These are phyloP conservation scores for Vespertilio murinus DNA, from an alignment of 2,797 vertebrate species.

Conservation along the genomic window DNA sequence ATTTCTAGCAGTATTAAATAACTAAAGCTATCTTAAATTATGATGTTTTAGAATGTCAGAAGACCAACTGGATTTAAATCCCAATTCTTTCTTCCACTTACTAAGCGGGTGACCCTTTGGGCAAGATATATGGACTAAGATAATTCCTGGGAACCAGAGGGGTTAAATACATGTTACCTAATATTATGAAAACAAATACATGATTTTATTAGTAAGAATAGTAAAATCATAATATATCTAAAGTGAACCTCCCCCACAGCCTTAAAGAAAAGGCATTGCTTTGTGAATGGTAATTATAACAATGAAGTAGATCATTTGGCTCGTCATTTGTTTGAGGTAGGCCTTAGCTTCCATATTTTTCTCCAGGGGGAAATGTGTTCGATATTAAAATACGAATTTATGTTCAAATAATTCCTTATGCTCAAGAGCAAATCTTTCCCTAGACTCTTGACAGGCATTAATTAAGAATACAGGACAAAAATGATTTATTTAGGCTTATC, in stretches of 20 bases:
- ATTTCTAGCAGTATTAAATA: neutral
- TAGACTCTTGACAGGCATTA: neutral
- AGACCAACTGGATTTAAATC: neutral
- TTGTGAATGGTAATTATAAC: conserved; percentile 9
- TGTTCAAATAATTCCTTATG: conserved; percentile 7
- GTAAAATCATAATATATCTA: neutral
- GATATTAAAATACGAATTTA: conserved; percentile 44
- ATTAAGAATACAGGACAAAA: neutral
- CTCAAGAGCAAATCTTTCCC: neutral
- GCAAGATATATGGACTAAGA: neutral
- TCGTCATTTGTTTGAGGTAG: neutral
- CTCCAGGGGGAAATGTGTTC: neutral
- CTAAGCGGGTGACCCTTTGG: neutral
- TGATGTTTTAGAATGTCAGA: neutral
- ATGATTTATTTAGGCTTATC: neutral
- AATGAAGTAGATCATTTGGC: neutral
- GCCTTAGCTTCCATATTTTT: neutral
- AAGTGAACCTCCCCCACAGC: neutral
- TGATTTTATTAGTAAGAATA: neutral
- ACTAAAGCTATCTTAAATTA: neutral
- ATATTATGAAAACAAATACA: conserved; percentile 25
- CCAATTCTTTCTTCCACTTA: neutral
- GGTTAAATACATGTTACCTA: neutral
- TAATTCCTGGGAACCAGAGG: neutral
- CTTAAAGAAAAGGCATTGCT: neutral